These are phyloP conservation scores for Botia almorhae DNA, from an alignment of 2,797 vertebrate genomes.

Conservation along the genomic window DNA sequence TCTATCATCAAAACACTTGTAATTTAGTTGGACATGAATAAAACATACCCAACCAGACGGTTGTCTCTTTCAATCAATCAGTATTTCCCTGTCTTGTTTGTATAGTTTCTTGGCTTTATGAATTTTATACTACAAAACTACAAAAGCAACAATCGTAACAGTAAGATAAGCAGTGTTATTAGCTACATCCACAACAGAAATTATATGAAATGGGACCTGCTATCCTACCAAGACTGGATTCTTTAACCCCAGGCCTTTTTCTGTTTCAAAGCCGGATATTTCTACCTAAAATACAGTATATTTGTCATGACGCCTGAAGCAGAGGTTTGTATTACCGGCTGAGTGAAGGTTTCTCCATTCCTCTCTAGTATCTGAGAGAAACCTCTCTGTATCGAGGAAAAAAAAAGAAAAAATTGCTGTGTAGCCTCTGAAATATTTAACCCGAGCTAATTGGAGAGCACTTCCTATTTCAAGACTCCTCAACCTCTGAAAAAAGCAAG, in stretches of 20 bases:
- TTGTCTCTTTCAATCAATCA: conserved; percentile 28
- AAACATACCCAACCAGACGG: conserved; percentile 26
- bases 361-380: conserved; percentile 56
- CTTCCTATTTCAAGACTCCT: conserved; percentile 67
- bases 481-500: conserved; percentile 62
- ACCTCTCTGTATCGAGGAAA: conserved; percentile 40
- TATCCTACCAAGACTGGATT: conserved; percentile 10
- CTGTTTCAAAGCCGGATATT: conserved; percentile 38
- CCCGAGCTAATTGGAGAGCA: conserved; percentile 70
- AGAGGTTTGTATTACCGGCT: conserved; percentile 40
- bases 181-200: conserved; percentile 1
- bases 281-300: conserved; percentile 13
- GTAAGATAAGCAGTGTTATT: background rate
- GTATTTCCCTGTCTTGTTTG: background rate
- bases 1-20: conserved; percentile 28
- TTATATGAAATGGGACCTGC: background rate
- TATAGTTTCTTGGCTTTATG: background rate
- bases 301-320: conserved; percentile 32
- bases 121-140: conserved; percentile 4
- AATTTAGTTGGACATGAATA: conserved; percentile 33
- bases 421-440: conserved; percentile 70
- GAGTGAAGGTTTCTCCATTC: conserved; percentile 46
- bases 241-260: conserved; percentile 20
- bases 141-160: conserved; percentile 14
- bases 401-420: conserved; percentile 41